phyloP scores from a whole-genome alignment of 2,888 invertebrate species.

The Drosophila cyrtoloma region DNA sequence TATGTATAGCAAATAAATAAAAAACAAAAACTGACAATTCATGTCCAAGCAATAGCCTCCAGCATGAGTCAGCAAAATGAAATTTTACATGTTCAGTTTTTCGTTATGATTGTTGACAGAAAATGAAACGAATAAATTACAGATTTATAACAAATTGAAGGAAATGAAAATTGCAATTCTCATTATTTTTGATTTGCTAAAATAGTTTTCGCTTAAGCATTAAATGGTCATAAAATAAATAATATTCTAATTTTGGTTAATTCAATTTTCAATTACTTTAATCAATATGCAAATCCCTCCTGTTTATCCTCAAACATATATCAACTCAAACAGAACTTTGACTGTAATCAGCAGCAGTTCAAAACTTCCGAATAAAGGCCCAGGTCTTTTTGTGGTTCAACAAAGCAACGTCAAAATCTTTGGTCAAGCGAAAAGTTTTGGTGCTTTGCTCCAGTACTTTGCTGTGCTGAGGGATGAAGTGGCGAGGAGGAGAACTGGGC shows the following conservation, averaged over 20 bases:
- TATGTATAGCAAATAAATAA: not conserved
- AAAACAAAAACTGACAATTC: not conserved
- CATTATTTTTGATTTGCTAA: not conserved
- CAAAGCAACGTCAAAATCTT: conserved; percentile 63
- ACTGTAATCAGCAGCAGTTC: conserved; percentile 8
- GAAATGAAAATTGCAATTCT: not conserved
- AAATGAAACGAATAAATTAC: not conserved
- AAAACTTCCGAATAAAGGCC: conserved; percentile 10
- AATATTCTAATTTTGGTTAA: not conserved
- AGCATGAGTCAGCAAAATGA: too few relatives aligned
- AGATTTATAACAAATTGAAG: not conserved
- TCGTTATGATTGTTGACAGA: not conserved
- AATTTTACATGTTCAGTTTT: not conserved
- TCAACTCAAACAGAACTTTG: not conserved
- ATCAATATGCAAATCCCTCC: not conserved
- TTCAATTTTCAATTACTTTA: not conserved
- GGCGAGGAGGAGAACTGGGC: not conserved
- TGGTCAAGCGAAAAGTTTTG: conserved; percentile 57
- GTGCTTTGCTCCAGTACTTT: conserved; percentile 26
- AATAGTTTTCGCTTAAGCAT: not conserved
- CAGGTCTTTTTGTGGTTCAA: conserved; percentile 44
- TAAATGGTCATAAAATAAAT: not conserved
- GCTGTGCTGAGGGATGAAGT: not conserved
- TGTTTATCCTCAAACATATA: not conserved
- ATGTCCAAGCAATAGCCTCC: not conserved